A percentile compares a stretch with the other conserved stretches of the same genome.
These are phyloP conservation scores for Syrrhaptes paradoxus DNA, from an alignment of 2,113 vertebrate species.

Conservation along the genomic window DNA sequence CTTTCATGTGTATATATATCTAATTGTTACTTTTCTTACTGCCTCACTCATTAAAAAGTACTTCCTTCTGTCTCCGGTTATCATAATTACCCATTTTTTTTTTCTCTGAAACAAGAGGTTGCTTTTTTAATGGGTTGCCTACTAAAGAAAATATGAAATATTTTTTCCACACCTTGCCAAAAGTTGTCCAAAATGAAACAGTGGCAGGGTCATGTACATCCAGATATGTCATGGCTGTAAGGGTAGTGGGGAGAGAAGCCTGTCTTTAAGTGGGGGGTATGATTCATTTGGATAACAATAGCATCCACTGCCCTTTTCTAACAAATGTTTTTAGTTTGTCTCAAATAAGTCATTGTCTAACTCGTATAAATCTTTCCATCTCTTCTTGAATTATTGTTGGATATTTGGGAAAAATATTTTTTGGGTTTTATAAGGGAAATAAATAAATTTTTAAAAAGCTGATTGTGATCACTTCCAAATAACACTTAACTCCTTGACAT, in stretches of 20 bases:
- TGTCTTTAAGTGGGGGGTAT: constrained; percentile 28
- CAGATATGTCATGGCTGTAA: constrained; percentile 10
- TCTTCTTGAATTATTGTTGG: constrained; percentile 54
- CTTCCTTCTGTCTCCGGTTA: background rate
- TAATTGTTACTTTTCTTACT: background rate
- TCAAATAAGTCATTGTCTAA: constrained; percentile 70
- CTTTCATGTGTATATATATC: background rate
- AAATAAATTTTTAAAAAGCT: background rate
- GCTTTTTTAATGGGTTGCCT: background rate
- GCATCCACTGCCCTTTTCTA: constrained; percentile 52
- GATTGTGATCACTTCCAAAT: constrained; percentile 58
- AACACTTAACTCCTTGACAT: constrained; percentile 71
- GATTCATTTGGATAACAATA: constrained; percentile 68
- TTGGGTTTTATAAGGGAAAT: background rate
- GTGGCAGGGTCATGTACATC: constrained; percentile 36
- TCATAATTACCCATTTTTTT: background rate
- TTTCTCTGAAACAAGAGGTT: background rate
- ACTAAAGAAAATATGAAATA: background rate
- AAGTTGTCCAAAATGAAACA: constrained; percentile 40
- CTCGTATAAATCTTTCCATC: constrained; percentile 60
- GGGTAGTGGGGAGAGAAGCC: background rate
- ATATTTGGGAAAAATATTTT: constrained; percentile 40
- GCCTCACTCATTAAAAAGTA: background rate
- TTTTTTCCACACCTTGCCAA: constrained; percentile 26
- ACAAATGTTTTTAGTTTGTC: constrained; percentile 61